A percentile compares a stretch with the other conserved stretches of the same genome.
These are phyloP conservation scores for Scelioninae gen. 1 DNA, from an alignment of 2,888 invertebrate genomes.

Conservation along the genomic window DNA sequence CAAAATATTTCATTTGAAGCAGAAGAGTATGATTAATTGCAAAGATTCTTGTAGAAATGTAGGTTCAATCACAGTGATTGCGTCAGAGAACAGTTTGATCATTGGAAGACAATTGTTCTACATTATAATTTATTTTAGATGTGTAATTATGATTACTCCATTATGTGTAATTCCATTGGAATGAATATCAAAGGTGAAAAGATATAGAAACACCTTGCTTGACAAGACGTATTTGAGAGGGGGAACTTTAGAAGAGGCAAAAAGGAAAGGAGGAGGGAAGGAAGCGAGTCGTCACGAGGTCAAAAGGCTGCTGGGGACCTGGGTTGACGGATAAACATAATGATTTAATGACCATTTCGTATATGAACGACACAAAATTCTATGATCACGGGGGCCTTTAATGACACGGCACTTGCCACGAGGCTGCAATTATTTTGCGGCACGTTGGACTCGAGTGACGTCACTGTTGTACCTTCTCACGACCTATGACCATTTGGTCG, in stretches of 20 bases:
- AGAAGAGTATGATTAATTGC: neutral
- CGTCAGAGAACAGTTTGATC: no score
- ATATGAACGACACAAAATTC: slow-evolving; percentile 83
- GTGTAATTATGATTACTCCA: slow-evolving; percentile 57
- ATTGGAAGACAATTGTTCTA: no score
- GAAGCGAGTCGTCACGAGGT: slow-evolving; percentile 74
- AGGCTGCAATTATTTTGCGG: slow-evolving; percentile 83
- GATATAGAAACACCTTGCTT: slow-evolving; percentile 65
- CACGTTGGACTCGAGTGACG: slow-evolving; percentile 82
- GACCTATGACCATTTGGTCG: slow-evolving; percentile 80
- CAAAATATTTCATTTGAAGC: neutral
- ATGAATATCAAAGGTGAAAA: slow-evolving; percentile 67
- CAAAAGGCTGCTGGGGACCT: slow-evolving; percentile 80
- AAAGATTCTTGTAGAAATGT: no score
- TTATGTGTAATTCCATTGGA: slow-evolving; percentile 54
- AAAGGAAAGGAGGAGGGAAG: slow-evolving; percentile 56
- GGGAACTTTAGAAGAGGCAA: slow-evolving; percentile 44
- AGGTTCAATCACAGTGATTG: no score
- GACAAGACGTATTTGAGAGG: slow-evolving; percentile 50
- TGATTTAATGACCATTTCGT: slow-evolving; percentile 83
- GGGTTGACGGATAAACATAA: slow-evolving; percentile 83
- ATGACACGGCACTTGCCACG: slow-evolving; percentile 83
- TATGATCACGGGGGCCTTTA: slow-evolving; percentile 82
- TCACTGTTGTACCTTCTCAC: slow-evolving; percentile 82
- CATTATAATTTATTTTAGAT: slow-evolving; percentile 33